Percentiles rank a stretch among this genome's conserved stretches.
These are phyloP conservation scores for Harpagoxenus sublaevis DNA, from an alignment of 2,888 invertebrate species.

Conservation along the genomic window DNA sequence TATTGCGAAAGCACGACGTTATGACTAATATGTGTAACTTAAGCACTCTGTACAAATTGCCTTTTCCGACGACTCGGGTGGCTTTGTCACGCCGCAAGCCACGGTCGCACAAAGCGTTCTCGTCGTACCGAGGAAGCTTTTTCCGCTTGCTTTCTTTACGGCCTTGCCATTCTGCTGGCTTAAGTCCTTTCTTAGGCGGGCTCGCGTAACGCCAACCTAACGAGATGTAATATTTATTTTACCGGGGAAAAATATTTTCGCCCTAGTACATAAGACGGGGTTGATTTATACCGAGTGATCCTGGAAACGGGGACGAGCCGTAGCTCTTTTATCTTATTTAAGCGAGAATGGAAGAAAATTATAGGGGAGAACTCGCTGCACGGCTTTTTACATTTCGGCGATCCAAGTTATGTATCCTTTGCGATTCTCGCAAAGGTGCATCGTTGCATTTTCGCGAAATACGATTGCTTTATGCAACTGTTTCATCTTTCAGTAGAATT, in stretches of 20 bases:
- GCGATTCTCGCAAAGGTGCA: too few relatives aligned
- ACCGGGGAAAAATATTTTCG: conserved; percentile 45
- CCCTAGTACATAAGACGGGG: background rate
- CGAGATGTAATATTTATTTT: conserved; percentile 68
- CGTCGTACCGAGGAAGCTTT: conserved; percentile 57
- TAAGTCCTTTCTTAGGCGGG: conserved; percentile 60
- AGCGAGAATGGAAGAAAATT: background rate
- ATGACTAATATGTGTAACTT: conserved; percentile 55
- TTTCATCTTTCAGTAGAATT: background rate
- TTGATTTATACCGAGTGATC: conserved; percentile 29
- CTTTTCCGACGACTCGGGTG: conserved; percentile 32
- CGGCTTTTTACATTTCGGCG: background rate
- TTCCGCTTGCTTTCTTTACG: conserved; percentile 61
- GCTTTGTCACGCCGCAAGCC: conserved; percentile 33
- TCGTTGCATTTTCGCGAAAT: too few relatives aligned
- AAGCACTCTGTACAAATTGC: conserved; percentile 57
- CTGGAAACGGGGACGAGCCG: background rate
- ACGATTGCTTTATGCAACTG: background rate
- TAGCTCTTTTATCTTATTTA: conserved; percentile 10
- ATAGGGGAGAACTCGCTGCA: background rate
- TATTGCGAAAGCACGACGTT: conserved; percentile 22
- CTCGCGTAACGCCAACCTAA: conserved; percentile 51
- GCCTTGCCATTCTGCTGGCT: conserved; percentile 61
- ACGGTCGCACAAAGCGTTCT: conserved; percentile 53
- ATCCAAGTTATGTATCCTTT: background rate